Evolutionary conservation across 2,888 invertebrate genomes (phyloP), one percentile per base, ranked within the genome.

Genomic region (Aporophyla nigra): DNA sequence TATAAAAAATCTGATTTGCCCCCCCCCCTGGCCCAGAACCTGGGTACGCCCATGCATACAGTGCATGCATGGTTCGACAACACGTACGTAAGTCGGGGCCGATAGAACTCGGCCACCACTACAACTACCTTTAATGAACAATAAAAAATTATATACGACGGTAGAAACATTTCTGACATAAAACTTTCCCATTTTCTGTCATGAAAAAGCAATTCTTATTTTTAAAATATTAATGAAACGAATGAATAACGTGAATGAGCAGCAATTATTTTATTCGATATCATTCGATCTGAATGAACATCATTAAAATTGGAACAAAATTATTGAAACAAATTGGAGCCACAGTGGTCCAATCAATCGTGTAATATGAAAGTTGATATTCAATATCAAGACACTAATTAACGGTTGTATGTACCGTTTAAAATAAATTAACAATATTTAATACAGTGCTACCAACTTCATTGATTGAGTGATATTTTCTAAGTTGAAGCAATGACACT

Each of bases 251-350:
- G 33, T 66, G 74, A 80, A 77, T 76, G 71, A 80, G 63, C 71
- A 78, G 46, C 78, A 86, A 86, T 83, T 78, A 78, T 78, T 86
- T 78, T 63, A 81, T 83, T 78, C 77, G 78, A 76, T 84, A 82
- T 82, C 79, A 82, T 88, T 84, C 79, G 58, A 75, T 84, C 63
- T 67, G 46, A 79, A 73, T 78, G 80, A 83, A 78, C 74, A 84
- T 83, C 76, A 88, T 88, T 88, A 87, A 85, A 84, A 82, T 84
- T 74, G 84, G 63, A 75, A 75, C 75, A 58, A 73, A 87, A 87
- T 87, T 87, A 86, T 80, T 86, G 84, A 72, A 82, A 84, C 78
- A 78, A 88, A 87, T 82, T 88, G 80, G 49, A 66, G 69, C 51
- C 63, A 76, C 79, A 74, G 83, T 71, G 74, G 73, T 24, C 72